Base-by-base conservation (phyloP, 2,113 vertebrate species). In the Pantherophis guttatus region DNA sequence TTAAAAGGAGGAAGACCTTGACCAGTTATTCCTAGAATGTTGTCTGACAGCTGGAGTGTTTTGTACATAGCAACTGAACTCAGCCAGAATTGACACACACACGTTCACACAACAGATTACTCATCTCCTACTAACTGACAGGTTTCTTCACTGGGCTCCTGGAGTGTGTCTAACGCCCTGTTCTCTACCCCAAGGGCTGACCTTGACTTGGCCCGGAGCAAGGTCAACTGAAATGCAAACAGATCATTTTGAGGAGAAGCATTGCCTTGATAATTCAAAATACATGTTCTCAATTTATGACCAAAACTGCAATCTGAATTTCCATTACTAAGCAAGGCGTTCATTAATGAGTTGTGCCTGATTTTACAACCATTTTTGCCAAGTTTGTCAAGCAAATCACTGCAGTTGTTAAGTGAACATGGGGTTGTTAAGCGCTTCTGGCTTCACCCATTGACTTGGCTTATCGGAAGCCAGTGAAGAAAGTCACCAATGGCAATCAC, bases 21-120 rank as follows among this genome's bases (percentile, higher is more conserved):
- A 97, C 97, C 96, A 97, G 95, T 96, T 96, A 94, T 95, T 96
- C 93, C 95, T 96, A 95, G 93, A 94, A 93, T 88, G 91, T 91
- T 94, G 91, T 93, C 44, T 94, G 95, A 94, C 92, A 96, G 92
- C 93, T 92, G 93, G 93, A 94, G 8, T 94, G 90, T 94, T 95
- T 94, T 58, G 94, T 96, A 70, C 94, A 95, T 90, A 96, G 95
- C 97, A 97, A 97, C 97, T 97, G 97, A 97, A 95, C 96, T 97
- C 94, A 95, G 93, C 94, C 93, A 94, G 95, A 95, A 96, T 94
- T 95, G 52, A 44, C 94, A 39, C 59, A 94, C 86, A 90, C 62
- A n/a, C 54, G 8, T 65, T 21, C 62, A 57, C 2, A 52, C 94
- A 91, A 90, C 93, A 94, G 90, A 96, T 95, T 95, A 94, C 93